Evolutionary conservation across 53 echinoderm and acorn worm genomes (phyloP).

Genomic region (Arbacia lixula): DNA sequence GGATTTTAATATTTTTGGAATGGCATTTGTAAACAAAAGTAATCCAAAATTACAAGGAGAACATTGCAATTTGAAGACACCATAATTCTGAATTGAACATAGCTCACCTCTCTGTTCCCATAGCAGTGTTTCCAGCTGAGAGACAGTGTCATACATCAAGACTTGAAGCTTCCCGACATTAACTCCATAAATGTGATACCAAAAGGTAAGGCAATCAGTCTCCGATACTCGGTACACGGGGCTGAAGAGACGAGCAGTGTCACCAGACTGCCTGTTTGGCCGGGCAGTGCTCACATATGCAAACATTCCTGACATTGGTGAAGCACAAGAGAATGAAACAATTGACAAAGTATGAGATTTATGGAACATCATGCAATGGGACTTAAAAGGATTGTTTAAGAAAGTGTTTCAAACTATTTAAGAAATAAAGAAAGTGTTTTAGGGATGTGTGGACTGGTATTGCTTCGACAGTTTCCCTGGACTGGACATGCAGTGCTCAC

Average conservation of each 20-base stretch:
- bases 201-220: constrained; percentile 79
- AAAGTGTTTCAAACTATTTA: too few species aligned
- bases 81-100: too few species aligned
- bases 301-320: constrained; percentile 48
- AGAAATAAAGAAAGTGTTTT: too few species aligned
- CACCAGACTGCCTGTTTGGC: constrained; percentile 41
- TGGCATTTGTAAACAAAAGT: too few species aligned
- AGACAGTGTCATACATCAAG: constrained; percentile 1
- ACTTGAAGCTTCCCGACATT: constrained; percentile 1
- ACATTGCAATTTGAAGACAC: too few species aligned
- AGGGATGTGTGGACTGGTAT: too few species aligned
- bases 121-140: background rate
- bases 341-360: background rate
- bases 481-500: too few species aligned
- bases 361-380: too few species aligned
- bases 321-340: background rate
- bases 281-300: constrained; percentile 63
- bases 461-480: too few species aligned
- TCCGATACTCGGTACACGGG: constrained; percentile 51
- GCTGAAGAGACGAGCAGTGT: constrained; percentile 66
- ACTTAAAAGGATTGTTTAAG: too few species aligned
- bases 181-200: constrained; percentile 81
- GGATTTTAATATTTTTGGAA: too few species aligned
- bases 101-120: constrained; percentile 10
- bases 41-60: too few species aligned